Conservation (phyloP, 2,888 invertebrate genomes). For the Lysandra bellargus region DNA sequence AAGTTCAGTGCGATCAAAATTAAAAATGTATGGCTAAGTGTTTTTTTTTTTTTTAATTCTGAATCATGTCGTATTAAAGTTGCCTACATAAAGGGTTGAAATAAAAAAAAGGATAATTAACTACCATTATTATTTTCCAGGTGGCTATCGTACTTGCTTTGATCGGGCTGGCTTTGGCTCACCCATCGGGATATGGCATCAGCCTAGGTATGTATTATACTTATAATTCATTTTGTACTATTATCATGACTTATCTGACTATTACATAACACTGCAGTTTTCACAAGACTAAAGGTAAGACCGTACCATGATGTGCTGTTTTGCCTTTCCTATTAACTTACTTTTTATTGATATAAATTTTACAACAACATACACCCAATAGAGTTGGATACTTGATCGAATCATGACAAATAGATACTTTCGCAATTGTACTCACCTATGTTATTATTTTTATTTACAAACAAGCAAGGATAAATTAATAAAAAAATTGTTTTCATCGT, state of each 20-base stretch:
- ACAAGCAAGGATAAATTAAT: no score
- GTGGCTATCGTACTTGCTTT: constrained; percentile 66
- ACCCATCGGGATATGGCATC: constrained; percentile 50
- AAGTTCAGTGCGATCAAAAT: no score
- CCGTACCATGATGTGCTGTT: no score
- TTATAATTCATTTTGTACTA: background rate
- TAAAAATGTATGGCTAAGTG: no score
- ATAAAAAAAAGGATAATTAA: background rate
- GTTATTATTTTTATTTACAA: no score
- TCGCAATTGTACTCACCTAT: background rate
- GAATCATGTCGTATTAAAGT: no score
- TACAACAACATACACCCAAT: background rate
- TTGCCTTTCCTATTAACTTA: background rate
- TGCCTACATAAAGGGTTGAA: no score
- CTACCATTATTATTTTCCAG: constrained; percentile 46
- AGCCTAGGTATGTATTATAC: constrained; percentile 40
- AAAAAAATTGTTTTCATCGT: no score
- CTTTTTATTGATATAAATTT: background rate
- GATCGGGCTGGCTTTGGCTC: constrained; percentile 57
- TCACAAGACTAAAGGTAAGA: background rate
- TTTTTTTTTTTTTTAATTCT: no score
- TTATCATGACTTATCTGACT: background rate
- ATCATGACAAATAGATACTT: background rate
- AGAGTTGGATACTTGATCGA: background rate
- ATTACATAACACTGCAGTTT: background rate